Conservation (phyloP, 2,888 invertebrate species). For the Troides oblongomaculatus region DNA sequence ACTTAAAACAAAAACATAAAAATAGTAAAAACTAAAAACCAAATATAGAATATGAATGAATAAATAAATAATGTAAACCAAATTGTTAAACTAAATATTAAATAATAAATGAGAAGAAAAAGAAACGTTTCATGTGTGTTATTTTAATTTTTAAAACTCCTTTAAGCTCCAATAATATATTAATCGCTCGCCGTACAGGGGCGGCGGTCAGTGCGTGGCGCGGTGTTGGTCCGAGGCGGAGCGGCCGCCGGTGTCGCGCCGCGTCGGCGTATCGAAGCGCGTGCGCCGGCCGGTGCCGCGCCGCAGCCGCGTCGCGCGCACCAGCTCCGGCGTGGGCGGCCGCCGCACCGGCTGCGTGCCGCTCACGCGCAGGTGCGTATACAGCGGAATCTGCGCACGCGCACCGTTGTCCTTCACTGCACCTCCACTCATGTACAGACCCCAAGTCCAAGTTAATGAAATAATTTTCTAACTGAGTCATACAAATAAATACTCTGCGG, state of each 20-base stretch:
- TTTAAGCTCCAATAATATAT: no score
- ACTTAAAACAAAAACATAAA: no score
- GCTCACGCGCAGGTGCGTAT: slow-evolving; percentile 83
- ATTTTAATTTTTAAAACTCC: no score
- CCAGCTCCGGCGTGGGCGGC: slow-evolving; percentile 77
- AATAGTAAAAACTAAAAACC: no score
- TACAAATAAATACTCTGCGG: no score
- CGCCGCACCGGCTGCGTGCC: slow-evolving; percentile 77
- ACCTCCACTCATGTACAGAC: neutral
- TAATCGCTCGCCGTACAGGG: no score
- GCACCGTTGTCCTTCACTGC: neutral
- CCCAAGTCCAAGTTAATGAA: neutral
- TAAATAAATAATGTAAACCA: no score
- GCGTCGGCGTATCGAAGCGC: slow-evolving; percentile 53
- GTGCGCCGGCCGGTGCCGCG: slow-evolving; percentile 75
- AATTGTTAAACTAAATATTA: no score
- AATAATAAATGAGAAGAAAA: no score
- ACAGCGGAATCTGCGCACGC: slow-evolving; percentile 82
- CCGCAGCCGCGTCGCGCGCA: slow-evolving; percentile 63
- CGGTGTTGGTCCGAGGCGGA: slow-evolving; percentile 10
- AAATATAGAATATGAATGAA: no score
- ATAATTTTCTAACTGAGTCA: no score
- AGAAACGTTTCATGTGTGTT: no score
- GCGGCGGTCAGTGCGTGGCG: neutral
- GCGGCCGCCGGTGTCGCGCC: slow-evolving; percentile 27